These are phyloP conservation scores for Sciurus vulgaris DNA, from an alignment of 2,797 vertebrate species.

Conservation along the genomic window DNA sequence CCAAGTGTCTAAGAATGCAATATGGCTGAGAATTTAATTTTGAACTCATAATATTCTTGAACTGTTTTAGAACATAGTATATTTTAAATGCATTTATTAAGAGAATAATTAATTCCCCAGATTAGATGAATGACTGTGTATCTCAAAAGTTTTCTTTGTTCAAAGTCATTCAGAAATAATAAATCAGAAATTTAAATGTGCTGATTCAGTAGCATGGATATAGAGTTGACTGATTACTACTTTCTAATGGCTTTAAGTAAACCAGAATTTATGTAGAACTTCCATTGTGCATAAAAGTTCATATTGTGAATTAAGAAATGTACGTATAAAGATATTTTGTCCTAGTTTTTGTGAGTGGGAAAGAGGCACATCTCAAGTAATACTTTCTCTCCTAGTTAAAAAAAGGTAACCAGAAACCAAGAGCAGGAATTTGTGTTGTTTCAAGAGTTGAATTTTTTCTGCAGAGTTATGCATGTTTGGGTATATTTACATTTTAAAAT, in stretches of 20 bases:
- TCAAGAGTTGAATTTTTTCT: background rate
- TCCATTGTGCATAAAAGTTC: background rate
- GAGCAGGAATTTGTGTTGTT: background rate
- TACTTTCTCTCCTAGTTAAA: background rate
- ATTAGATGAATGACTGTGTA: background rate
- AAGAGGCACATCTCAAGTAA: background rate
- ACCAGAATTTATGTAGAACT: background rate
- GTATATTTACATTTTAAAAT: background rate
- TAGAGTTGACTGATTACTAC: background rate
- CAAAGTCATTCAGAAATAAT: background rate
- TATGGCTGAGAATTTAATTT: background rate
- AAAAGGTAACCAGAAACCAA: background rate
- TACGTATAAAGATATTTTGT: background rate
- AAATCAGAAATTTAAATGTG: background rate
- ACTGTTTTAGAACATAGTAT: background rate
- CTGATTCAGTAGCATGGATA: background rate
- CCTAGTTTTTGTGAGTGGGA: background rate
- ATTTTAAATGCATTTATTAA: conserved; percentile 1
- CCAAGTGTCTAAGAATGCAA: background rate
- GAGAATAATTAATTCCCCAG: background rate
- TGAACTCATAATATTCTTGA: background rate
- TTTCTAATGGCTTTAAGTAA: background rate
- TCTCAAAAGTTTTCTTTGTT: conserved; percentile 4
- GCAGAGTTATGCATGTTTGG: background rate
- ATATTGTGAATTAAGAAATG: background rate